Percentiles rank a stretch among this genome's conserved stretches.
phyloP scores from a whole-genome alignment of 1,140 invertebrate species.

The Lordiphosa clarofinis region DNA sequence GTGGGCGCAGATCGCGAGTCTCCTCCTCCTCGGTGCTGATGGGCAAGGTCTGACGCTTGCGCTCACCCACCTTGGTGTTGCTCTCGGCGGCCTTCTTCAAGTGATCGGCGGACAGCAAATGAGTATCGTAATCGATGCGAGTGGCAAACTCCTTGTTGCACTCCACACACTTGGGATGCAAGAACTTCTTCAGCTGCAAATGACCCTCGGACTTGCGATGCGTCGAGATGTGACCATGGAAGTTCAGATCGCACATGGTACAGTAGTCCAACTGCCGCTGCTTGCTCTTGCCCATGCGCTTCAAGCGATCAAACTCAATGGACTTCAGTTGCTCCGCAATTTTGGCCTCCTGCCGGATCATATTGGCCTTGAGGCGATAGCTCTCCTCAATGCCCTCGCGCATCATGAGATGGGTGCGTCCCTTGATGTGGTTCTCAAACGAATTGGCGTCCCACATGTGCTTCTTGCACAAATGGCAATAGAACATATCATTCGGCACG shows the following conservation, averaged over 20 bases:
- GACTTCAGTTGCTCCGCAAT: constrained; percentile 85
- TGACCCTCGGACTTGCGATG: constrained; percentile 90
- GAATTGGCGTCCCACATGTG: constrained; percentile 92
- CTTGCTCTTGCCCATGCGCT: constrained; percentile 85
- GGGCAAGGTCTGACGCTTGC: constrained; percentile 72
- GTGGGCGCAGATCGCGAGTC: constrained; percentile 79
- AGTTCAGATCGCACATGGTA: constrained; percentile 91
- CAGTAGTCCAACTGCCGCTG: constrained; percentile 83
- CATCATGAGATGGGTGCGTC: constrained; percentile 85
- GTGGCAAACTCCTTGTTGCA: constrained; percentile 90
- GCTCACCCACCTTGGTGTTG: constrained; percentile 81
- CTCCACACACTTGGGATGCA: constrained; percentile 88
- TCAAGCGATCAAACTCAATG: constrained; percentile 84
- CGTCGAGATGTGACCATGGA: constrained; percentile 87
- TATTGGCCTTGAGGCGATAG: constrained; percentile 88
- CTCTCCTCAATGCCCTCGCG: constrained; percentile 90
- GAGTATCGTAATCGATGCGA: constrained; percentile 86
- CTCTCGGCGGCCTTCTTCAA: constrained; percentile 83
- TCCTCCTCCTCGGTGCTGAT: constrained; percentile 80
- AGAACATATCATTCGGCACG: constrained; percentile 80
- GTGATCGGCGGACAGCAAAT: constrained; percentile 84
- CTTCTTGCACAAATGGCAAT: constrained; percentile 85
- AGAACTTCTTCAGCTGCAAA: constrained; percentile 89
- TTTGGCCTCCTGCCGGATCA: constrained; percentile 89
- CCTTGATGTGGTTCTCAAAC: constrained; percentile 88